Conservation (phyloP, 30 jellyfish, hydroid and myxozoan genomes). For the Cassiopea andromeda region DNA sequence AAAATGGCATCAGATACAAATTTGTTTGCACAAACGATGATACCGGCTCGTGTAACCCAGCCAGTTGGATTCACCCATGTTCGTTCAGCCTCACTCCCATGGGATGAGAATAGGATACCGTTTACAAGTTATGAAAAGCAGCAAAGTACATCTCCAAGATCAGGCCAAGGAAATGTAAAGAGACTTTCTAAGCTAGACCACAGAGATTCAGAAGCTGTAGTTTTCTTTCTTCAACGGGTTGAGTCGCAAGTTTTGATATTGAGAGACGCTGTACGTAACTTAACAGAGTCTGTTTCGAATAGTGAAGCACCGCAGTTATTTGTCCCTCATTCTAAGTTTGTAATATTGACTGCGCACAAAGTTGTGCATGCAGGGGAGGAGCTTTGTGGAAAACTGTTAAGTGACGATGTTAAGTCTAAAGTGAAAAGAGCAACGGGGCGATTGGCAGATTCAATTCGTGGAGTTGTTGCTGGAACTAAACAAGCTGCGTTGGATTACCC, state of each 20-base stretch:
- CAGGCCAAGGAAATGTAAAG: neutral
- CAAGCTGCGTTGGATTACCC: slow-evolving; percentile 98
- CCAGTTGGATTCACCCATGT: slow-evolving; percentile 59
- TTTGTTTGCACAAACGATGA: slow-evolving; percentile 69
- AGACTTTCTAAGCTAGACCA: slow-evolving; percentile 88
- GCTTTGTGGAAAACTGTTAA: slow-evolving; percentile 67
- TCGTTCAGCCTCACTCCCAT: slow-evolving; percentile 96
- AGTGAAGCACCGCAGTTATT: slow-evolving; percentile 90
- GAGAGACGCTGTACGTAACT: slow-evolving; percentile 89
- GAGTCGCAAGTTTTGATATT: slow-evolving; percentile 94
- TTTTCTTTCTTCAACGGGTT: slow-evolving; percentile 91
- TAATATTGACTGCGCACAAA: slow-evolving; percentile 96
- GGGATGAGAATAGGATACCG: slow-evolving; percentile 80
- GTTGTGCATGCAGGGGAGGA: slow-evolving; percentile 98
- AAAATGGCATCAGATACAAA: slow-evolving; percentile 89
- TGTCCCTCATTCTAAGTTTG: slow-evolving; percentile 95
- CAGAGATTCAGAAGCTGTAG: slow-evolving; percentile 91
- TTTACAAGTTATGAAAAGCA: slow-evolving; percentile 54
- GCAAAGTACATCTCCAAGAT: neutral
- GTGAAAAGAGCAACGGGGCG: slow-evolving; percentile 76
- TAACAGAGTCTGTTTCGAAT: slow-evolving; percentile 94
- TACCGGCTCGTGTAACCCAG: slow-evolving; percentile 69
- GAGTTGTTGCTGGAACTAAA: slow-evolving; percentile 97
- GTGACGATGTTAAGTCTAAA: slow-evolving; percentile 47
- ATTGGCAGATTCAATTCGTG: slow-evolving; percentile 96